A percentile compares a stretch with the other conserved stretches of the same genome.
Conservation (phyloP, 2,888 invertebrate species). For the Griposia aprilina region DNA sequence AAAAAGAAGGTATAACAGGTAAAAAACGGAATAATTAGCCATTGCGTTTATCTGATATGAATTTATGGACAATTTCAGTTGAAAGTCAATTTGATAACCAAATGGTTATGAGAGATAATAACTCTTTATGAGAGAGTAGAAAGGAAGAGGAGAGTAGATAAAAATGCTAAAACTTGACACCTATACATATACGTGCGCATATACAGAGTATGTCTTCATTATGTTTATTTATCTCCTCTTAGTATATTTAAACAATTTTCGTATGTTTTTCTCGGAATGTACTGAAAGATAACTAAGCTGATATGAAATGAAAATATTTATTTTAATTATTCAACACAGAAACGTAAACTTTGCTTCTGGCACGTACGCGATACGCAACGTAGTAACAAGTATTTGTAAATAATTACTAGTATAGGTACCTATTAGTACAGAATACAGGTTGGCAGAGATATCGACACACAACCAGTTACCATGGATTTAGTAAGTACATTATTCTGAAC, state of each 20-base stretch:
- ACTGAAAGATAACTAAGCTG: conserved; percentile 38
- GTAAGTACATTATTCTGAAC: too few species aligned
- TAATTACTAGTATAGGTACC: background rate
- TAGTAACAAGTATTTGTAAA: conserved; percentile 10
- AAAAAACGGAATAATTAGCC: too few species aligned
- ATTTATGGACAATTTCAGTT: background rate
- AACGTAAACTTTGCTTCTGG: conserved; percentile 30
- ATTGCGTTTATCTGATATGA: background rate
- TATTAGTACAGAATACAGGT: background rate
- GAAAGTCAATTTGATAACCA: background rate
- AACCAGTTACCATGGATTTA: too few species aligned
- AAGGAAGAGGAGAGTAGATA: background rate
- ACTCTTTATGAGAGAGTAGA: background rate
- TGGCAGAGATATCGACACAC: too few species aligned
- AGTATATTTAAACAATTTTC: conserved; percentile 25
- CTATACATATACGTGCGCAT: background rate
- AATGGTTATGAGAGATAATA: too few species aligned
- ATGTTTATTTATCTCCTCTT: conserved; percentile 2
- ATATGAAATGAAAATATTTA: conserved; percentile 55
- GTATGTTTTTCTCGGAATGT: conserved; percentile 33
- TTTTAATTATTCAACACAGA: conserved; percentile 22
- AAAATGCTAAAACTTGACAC: background rate
- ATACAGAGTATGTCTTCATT: background rate
- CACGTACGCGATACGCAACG: conserved; percentile 39
- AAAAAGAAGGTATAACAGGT: background rate